Base-by-base conservation (phyloP, 2,113 vertebrate species). In the Plecturocebus donacophilus region DNA sequence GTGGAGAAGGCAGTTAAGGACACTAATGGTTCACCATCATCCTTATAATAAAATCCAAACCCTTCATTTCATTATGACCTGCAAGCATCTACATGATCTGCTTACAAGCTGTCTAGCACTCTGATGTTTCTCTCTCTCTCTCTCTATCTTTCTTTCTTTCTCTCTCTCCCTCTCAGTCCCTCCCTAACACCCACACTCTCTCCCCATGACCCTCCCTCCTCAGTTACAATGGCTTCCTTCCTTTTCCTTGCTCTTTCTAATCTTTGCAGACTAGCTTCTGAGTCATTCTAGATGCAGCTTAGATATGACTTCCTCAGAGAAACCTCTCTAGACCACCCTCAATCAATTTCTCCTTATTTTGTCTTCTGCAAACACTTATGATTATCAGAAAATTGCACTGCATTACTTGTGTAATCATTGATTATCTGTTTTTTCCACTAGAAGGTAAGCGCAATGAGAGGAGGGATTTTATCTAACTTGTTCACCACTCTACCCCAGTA, bases 361-460 rank as follows among this genome's bases (percentile, higher is more conserved):
- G 88, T 93, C 42, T 83, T 86, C 66, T 90, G 94, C 11, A 85
- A 93, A 76, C 14, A 91, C 47, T 83, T 56, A 75, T 47, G 82
- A 35, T n/a, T 91, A 64, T 56, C 21, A 94, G 76, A 85, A 91
- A 96, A 89, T 61, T 85, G 27, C 7, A 87, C 38, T 73, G 52
- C 75, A 81, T 79, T 80, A 61, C 87, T 79, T 56, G 32, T n/a
- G 8, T 86, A 76, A 19, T 25, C 90, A 27, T 64, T 93, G 30
- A 90, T 38, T 66, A 38, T 42, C 54, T 73, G 21, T 61, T 17
- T 30, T 23, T 8, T 20, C 77, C 49, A 61, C 12, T 58, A 92
- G 8, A 20, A 95, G 8, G 32, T 35, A 87, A 85, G 12, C 7
- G 88, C 3, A n/a, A 21, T 70, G 61, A 75, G 3, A 87, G 12